Conservation (phyloP, 2,797 vertebrate species). For the Serranus cabrilla region DNA sequence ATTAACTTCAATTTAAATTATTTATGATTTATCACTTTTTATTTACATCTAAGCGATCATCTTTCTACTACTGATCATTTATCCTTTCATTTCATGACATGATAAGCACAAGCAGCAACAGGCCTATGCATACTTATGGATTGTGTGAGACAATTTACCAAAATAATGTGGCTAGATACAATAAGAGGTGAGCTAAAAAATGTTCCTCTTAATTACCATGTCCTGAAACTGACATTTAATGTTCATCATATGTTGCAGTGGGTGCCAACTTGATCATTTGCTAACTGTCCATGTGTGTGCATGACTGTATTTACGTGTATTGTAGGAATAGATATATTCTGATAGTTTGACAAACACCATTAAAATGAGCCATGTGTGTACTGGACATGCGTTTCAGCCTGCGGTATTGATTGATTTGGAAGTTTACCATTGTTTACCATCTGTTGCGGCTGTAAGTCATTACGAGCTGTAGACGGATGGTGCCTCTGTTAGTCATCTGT, state of each 20-base stretch:
- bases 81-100: too few relatives aligned
- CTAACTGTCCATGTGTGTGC: neutral
- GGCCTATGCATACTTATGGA: too few relatives aligned
- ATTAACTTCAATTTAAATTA: too few relatives aligned
- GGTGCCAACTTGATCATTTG: neutral
- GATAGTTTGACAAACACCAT: neutral
- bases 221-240: too few relatives aligned
- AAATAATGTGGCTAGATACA: neutral
- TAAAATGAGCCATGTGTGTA: neutral
- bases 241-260: neutral
- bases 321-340: neutral
- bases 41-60: too few relatives aligned
- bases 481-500: constrained; percentile 40
- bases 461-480: constrained; percentile 8
- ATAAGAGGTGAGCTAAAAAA: neutral
- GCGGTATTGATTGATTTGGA: constrained; percentile 47
- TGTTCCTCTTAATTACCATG: too few relatives aligned
- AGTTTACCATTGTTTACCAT: constrained; percentile 46
- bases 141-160: too few relatives aligned
- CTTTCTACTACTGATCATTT: too few relatives aligned
- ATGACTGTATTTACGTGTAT: neutral
- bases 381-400: constrained; percentile 17
- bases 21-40: too few relatives aligned
- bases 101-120: too few relatives aligned
- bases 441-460: constrained; percentile 37